Evolutionary conservation across 1,140 invertebrate genomes (phyloP).

Genomic region (Diplogasteroides magnus): DNA sequence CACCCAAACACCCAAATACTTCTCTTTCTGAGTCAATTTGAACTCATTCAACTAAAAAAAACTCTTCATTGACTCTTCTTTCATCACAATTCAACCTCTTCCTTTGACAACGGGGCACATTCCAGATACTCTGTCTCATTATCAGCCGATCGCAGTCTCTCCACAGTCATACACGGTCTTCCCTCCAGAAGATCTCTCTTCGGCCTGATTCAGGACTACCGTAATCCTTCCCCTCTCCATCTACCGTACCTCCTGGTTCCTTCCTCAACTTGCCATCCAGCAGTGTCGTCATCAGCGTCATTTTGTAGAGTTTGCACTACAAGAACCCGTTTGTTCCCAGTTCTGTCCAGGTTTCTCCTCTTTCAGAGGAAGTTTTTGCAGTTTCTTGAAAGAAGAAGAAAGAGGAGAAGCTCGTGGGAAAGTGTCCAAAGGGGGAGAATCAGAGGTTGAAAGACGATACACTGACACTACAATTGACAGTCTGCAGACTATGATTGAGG

Average conservation of each 20-base stretch:
- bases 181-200: conserved; percentile 9
- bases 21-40: conserved; percentile 17
- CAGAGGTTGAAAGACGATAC: too few relatives aligned
- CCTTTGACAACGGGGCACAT: conserved; percentile 39
- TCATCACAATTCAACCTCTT: conserved; percentile 34
- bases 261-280: not conserved
- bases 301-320: too few relatives aligned
- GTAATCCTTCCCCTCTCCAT: not conserved
- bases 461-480: too few relatives aligned
- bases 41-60: conserved; percentile 16
- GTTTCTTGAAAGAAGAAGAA: too few relatives aligned
- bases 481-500: too few relatives aligned
- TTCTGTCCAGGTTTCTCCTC: too few relatives aligned
- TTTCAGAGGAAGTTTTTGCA: too few relatives aligned
- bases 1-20: conserved; percentile 43
- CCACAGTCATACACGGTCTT: conserved; percentile 43
- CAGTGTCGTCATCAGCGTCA: not conserved
- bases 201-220: not conserved
- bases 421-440: too few relatives aligned
- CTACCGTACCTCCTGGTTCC: too few relatives aligned
- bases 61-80: not conserved
- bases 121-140: conserved; percentile 35
- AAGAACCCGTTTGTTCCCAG: too few relatives aligned
- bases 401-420: too few relatives aligned
- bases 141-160: conserved; percentile 30